Evolutionary conservation across 2,888 invertebrate genomes (phyloP), one percentile per base, ranked within the genome.

Genomic region (Diploptera punctata): DNA sequence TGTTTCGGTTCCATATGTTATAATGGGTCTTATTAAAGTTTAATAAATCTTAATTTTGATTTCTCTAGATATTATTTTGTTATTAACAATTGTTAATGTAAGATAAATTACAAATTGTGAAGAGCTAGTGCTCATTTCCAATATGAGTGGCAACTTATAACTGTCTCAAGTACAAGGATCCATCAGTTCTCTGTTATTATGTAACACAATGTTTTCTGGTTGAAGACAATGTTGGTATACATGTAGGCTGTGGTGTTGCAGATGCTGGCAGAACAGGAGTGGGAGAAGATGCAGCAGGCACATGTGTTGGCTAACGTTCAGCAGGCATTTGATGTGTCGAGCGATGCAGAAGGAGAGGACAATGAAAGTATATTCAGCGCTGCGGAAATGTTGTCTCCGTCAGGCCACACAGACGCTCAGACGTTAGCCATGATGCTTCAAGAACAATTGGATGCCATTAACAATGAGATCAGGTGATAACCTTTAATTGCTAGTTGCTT

Each of bases 381-480:
- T 24, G 89, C 89, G 10, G 92, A 92, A 78, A 89, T 91, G 78
- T 86, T 91, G 79, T 92, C 91, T 52, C 92, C 92, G 0, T 82
- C 83, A 7, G 86, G 86, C 29, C 89, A 84, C 82, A 94, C 95
- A 2, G 99, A 99, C 84, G 98, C 99, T 62, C 99, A 99, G 81
- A 97, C 98, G 0, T 86, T 99, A 76, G 99, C 99, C 61, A 91
- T 98, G 82, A 98, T 99, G 97, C 88, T 99, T 78, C 99, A 99
- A 83, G 99, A 99, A 81, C 98, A 99, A 84, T 87, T 99, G 76
- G 99, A 99, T 86, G 99, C 99, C 80, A 99, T 99, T 83, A 99
- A 99, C 86, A 98, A 98, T 80, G 99, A 99, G 88, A 99, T 99
- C 80, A 89, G 91, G 82, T 86, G 86, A 74, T 33, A 5, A 33